These are phyloP conservation scores for Helicoverpa assulta DNA, from an alignment of 2,888 invertebrate species.

Conservation along the genomic window DNA sequence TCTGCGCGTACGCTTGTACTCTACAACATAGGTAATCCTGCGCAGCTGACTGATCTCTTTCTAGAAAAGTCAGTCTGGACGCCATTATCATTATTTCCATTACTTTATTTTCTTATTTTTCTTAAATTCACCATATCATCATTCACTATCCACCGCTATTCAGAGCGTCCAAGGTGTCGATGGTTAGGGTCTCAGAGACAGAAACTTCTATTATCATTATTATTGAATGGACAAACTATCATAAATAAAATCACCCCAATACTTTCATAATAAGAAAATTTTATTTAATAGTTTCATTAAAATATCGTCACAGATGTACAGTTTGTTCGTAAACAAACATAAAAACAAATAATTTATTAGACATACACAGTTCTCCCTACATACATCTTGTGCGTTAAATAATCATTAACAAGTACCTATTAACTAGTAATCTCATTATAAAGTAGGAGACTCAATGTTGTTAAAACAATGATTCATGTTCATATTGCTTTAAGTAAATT, in stretches of 20 bases:
- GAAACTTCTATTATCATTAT: no score
- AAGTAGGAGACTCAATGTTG: slow-evolving; percentile 84
- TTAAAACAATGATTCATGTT: slow-evolving; percentile 62
- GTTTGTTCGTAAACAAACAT: slow-evolving; percentile 75
- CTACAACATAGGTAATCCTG: no score
- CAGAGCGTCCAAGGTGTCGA: no score
- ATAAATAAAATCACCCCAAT: slow-evolving; percentile 17
- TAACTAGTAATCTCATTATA: slow-evolving; percentile 87
- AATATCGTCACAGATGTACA: slow-evolving; percentile 83
- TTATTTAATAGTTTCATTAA: slow-evolving; percentile 85
- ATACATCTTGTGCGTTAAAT: slow-evolving; percentile 85
- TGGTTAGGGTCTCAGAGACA: no score
- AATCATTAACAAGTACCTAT: slow-evolving; percentile 83
- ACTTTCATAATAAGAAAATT: slow-evolving; percentile 77
- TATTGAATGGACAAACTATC: background rate
- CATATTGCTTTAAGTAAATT: slow-evolving; percentile 72
- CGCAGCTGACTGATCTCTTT: no score
- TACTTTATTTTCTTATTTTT: no score
- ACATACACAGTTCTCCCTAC: slow-evolving; percentile 77
- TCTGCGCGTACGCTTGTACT: no score
- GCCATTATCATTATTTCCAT: no score
- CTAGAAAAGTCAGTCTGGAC: no score
- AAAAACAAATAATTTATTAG: slow-evolving; percentile 89
- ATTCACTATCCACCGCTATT: no score
- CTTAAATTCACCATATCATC: no score